phyloP scores from a whole-genome alignment of 2,888 invertebrate genomes.

The Aphidoletes aphidimyza region DNA sequence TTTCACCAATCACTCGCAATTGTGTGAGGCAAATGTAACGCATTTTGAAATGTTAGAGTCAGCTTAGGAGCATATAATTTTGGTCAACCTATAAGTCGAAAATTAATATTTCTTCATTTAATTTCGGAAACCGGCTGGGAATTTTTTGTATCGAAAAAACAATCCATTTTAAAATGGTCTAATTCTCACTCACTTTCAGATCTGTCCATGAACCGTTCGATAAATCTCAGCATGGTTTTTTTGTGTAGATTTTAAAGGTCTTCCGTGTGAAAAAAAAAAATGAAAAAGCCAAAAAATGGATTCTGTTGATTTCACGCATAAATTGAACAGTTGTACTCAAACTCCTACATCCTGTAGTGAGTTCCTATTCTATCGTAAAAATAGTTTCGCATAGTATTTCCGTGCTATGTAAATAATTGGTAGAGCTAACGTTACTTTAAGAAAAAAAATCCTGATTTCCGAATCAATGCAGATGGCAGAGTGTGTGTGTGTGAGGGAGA shows the following conservation, averaged over 20 bases:
- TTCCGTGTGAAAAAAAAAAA: constrained; percentile 23
- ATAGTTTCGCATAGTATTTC: too few relatives aligned
- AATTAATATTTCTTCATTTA: too few relatives aligned
- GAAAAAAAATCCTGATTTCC: not conserved
- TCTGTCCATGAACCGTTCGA: not conserved
- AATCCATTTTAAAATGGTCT: too few relatives aligned
- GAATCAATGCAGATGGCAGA: not conserved
- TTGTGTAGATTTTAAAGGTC: not conserved
- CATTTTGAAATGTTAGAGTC: too few relatives aligned
- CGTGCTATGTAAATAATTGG: not conserved
- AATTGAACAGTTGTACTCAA: not conserved
- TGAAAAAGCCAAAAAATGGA: not conserved
- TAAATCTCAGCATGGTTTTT: not conserved
- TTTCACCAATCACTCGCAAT: too few relatives aligned
- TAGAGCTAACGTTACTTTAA: constrained; percentile 26
- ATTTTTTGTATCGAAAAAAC: too few relatives aligned
- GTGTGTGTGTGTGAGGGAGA: not conserved
- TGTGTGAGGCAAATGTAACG: too few relatives aligned
- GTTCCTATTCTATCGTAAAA: not conserved
- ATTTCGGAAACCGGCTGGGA: too few relatives aligned
- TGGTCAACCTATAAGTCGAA: too few relatives aligned
- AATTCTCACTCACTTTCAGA: too few relatives aligned
- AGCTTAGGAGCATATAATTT: too few relatives aligned
- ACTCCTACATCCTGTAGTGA: constrained; percentile 26
- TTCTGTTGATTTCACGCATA: not conserved